Evolutionary conservation across 2,113 vertebrate species (phyloP).

Genomic region (Corythoichthys intestinalis): DNA sequence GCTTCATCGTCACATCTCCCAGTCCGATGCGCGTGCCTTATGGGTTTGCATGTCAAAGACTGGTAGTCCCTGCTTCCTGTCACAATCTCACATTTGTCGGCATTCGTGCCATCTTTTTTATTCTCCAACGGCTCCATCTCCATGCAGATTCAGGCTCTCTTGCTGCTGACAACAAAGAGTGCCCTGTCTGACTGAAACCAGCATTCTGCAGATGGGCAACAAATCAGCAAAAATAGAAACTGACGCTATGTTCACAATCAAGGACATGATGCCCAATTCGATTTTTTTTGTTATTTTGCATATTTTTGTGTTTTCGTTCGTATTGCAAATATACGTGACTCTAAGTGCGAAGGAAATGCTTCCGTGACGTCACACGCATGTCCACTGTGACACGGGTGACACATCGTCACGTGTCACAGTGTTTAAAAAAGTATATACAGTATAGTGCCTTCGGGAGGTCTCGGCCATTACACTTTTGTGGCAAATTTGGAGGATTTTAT

Average conservation of each 20-base stretch:
- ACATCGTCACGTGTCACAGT: too few species aligned
- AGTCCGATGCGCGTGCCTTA: conserved; percentile 46
- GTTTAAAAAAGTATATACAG: too few species aligned
- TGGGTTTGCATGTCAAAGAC: conserved; percentile 59
- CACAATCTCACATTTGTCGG: conserved; percentile 57
- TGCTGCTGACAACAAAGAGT: conserved; percentile 60
- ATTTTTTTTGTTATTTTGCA: too few species aligned
- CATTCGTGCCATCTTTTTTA: conserved; percentile 59
- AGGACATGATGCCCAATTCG: too few species aligned
- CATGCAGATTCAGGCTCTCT: conserved; percentile 52
- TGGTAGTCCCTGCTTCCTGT: conserved; percentile 53
- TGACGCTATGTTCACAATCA: neutral
- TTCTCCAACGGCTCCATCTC: conserved; percentile 56
- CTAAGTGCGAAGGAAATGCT: too few species aligned
- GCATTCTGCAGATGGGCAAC: conserved; percentile 49
- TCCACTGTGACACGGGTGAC: too few species aligned
- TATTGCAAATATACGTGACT: too few species aligned
- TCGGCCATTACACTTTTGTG: too few species aligned
- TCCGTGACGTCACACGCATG: too few species aligned
- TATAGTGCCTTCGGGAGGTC: too few species aligned
- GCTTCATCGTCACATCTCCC: conserved; percentile 48
- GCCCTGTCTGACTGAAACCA: conserved; percentile 36
- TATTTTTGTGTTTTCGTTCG: too few species aligned
- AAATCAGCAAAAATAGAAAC: conserved; percentile 33
- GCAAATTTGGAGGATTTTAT: too few species aligned